These are phyloP conservation scores for Ailurus styani DNA, from an alignment of 2,113 vertebrate species.

Conservation along the genomic window DNA sequence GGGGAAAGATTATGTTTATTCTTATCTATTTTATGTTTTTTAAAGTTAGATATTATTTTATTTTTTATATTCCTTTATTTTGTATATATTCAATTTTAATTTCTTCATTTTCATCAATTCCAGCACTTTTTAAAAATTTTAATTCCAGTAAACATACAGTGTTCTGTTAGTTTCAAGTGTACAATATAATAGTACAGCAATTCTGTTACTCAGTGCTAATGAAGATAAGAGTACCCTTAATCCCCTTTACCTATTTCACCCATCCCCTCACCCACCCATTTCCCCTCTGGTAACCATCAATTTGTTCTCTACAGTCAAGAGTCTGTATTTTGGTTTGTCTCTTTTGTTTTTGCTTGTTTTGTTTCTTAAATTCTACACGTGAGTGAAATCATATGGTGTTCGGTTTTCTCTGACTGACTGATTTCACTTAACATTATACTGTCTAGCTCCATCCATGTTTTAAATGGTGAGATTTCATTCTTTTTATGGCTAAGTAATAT, in stretches of 20 bases:
- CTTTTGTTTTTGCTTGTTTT: neutral
- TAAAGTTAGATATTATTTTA: neutral
- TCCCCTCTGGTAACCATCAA: neutral
- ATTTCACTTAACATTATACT: neutral
- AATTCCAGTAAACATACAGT: too few species aligned
- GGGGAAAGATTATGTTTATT: neutral
- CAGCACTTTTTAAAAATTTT: neutral
- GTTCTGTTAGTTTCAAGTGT: neutral
- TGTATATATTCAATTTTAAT: neutral
- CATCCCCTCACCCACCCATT: neutral
- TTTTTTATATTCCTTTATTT: neutral
- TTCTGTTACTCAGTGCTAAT: neutral
- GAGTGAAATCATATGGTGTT: neutral
- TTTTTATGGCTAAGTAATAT: neutral
- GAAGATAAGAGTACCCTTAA: neutral
- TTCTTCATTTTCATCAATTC: neutral
- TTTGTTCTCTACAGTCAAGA: neutral
- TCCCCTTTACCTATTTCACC: neutral
- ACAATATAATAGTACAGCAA: neutral
- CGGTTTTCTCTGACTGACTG: neutral
- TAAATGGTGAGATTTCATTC: neutral
- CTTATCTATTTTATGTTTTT: neutral
- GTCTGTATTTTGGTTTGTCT: neutral
- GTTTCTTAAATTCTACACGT: neutral
- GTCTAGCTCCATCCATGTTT: neutral